Percentiles rank a stretch among this genome's conserved stretches.
These are phyloP conservation scores for Vulpes vulpes DNA, from an alignment of 2,113 vertebrate genomes.

Conservation along the genomic window DNA sequence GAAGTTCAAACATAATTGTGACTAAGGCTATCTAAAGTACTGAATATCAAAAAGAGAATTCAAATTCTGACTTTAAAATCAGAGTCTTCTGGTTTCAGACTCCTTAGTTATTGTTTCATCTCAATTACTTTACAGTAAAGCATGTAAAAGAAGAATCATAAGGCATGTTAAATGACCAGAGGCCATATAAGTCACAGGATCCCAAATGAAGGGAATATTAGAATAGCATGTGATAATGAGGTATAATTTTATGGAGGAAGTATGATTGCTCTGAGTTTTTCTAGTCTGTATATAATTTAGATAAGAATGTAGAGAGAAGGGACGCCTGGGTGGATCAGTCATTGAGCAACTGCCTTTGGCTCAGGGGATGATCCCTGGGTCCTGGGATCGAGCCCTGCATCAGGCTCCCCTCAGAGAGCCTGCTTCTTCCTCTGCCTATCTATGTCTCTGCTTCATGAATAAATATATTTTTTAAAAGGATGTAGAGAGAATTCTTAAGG, in stretches of 20 bases:
- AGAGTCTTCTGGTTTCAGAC: not conserved
- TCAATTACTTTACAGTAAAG: not conserved
- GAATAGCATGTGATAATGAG: not conserved
- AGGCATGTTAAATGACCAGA: not conserved
- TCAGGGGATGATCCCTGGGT: too few relatives aligned
- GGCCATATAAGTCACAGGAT: not conserved
- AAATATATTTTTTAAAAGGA: too few relatives aligned
- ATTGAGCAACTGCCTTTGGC: too few relatives aligned
- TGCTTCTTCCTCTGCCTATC: too few relatives aligned
- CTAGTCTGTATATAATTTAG: not conserved
- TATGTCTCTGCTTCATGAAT: too few relatives aligned
- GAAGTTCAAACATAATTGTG: not conserved
- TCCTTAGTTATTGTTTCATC: not conserved
- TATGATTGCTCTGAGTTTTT: not conserved
- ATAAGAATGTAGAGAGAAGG: not conserved
- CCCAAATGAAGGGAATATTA: not conserved
- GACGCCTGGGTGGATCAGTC: too few relatives aligned
- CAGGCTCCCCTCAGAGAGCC: too few relatives aligned
- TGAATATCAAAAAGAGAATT: not conserved
- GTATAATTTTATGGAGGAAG: not conserved
- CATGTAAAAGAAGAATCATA: not conserved
- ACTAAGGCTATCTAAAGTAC: not conserved
- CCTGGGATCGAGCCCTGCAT: too few relatives aligned
- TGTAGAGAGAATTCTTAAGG: not conserved
- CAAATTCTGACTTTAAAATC: not conserved